A percentile compares a stretch with the other conserved stretches of the same genome.
phyloP scores from a whole-genome alignment of 2,797 vertebrate species.

The Anguilla pacifica region DNA sequence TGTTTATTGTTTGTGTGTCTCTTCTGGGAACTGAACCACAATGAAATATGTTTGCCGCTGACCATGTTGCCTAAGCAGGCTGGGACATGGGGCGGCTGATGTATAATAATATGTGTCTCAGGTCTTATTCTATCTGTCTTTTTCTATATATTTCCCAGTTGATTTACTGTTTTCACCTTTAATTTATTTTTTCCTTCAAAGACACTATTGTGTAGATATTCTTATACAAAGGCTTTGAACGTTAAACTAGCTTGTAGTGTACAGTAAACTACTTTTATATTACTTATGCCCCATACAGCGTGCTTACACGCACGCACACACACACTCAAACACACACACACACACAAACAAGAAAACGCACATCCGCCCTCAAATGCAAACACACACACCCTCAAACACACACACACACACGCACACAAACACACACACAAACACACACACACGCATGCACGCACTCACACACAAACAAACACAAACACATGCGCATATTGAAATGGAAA shows the following conservation, averaged over 20 bases:
- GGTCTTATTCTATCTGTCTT: neutral
- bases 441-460: slow-evolving; percentile 24
- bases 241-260: slow-evolving; percentile 17
- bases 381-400: slow-evolving; percentile 5
- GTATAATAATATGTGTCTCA: slow-evolving; percentile 40
- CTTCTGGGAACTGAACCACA: slow-evolving; percentile 63
- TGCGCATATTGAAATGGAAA: slow-evolving; percentile 63
- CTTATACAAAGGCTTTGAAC: slow-evolving; percentile 21
- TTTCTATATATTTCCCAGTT: neutral
- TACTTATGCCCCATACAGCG: neutral
- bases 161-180: neutral
- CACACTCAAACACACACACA: neutral
- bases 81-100: slow-evolving; percentile 49
- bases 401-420: slow-evolving; percentile 22
- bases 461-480: slow-evolving; percentile 46
- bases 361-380: slow-evolving; percentile 42
- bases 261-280: neutral
- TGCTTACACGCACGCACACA: neutral
- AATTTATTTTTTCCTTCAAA: slow-evolving; percentile 1
- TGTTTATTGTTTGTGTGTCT: slow-evolving; percentile 60
- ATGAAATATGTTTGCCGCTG: slow-evolving; percentile 59
- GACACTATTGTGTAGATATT: neutral
- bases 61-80: slow-evolving; percentile 45
- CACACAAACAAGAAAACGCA: slow-evolving; percentile 41
- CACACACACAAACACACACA: slow-evolving; percentile 40